Conservation (phyloP, 2,113 vertebrate genomes). For the Ammodytes marinus region DNA sequence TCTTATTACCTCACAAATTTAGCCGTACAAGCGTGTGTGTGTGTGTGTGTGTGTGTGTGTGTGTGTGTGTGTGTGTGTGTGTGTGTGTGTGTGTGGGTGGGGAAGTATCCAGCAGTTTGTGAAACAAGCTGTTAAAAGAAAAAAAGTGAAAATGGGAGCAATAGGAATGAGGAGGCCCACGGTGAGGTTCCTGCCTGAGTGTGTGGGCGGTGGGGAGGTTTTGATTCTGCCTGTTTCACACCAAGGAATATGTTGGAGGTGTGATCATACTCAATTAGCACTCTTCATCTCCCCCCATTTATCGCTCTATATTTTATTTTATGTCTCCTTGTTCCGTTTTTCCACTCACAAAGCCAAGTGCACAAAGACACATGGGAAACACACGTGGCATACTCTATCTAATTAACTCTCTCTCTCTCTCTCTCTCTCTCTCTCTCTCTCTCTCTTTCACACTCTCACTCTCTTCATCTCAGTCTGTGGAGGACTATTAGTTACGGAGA, state of each 20-base stretch:
- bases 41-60: no score
- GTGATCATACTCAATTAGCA: conserved; percentile 75
- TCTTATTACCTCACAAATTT: neutral
- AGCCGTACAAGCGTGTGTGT: no score
- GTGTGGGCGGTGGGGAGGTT: conserved; percentile 28
- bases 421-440: conserved; percentile 50
- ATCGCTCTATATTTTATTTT: conserved; percentile 27
- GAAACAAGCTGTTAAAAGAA: conserved; percentile 33
- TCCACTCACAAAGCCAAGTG: conserved; percentile 1
- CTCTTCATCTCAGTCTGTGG: conserved; percentile 17
- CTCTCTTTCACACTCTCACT: conserved; percentile 35
- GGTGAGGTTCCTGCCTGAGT: conserved; percentile 16
- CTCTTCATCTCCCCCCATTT: conserved; percentile 42
- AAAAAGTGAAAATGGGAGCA: neutral
- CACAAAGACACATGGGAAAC: conserved; percentile 41
- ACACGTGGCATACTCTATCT: conserved; percentile 49
- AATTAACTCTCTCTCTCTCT: conserved; percentile 54
- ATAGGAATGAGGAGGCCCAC: neutral
- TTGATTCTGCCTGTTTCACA: conserved; percentile 24
- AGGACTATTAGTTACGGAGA: conserved; percentile 59
- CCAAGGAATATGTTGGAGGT: conserved; percentile 55
- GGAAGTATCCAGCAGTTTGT: conserved; percentile 19
- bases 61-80: no score
- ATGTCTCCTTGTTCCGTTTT: neutral
- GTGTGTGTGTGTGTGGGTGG: neutral